Percentiles rank a stretch among this genome's conserved stretches.
These are phyloP conservation scores for Theristus sp. DNA, from an alignment of 2,888 invertebrate species.

Conservation along the genomic window DNA sequence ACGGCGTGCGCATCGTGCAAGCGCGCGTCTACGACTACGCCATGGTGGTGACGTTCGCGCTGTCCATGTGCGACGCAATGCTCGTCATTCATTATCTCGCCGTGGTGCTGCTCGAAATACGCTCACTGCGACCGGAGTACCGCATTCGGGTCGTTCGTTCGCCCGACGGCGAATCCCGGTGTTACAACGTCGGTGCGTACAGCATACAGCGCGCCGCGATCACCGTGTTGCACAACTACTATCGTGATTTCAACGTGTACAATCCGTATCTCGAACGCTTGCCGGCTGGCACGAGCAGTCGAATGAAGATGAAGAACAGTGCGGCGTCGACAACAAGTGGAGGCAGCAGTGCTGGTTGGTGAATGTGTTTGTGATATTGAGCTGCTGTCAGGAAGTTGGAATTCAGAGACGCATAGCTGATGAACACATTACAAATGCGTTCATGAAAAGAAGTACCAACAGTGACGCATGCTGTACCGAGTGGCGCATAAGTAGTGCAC, in stretches of 20 bases:
- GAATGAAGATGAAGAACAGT: not conserved
- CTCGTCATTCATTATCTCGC: constrained; percentile 80
- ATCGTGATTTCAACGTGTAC: constrained; percentile 76
- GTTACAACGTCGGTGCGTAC: constrained; percentile 54
- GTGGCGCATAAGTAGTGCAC: too few species aligned
- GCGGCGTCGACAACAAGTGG: not conserved
- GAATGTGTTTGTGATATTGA: not conserved
- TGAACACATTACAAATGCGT: too few species aligned
- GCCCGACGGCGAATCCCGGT: constrained; percentile 76
- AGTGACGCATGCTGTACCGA: too few species aligned
- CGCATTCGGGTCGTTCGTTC: constrained; percentile 55
- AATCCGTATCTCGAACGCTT: constrained; percentile 84
- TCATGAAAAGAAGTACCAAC: too few species aligned
- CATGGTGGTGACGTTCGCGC: constrained; percentile 68
- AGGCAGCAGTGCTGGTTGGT: not conserved
- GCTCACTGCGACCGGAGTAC: constrained; percentile 72
- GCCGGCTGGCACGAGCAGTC: constrained; percentile 36
- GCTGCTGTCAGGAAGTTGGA: too few species aligned
- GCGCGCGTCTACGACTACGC: constrained; percentile 18
- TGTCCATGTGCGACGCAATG: constrained; percentile 75
- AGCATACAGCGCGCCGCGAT: constrained; percentile 88
- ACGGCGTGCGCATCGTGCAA: constrained; percentile 57
- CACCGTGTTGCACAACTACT: constrained; percentile 74
- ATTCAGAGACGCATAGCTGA: too few species aligned
- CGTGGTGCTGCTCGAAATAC: constrained; percentile 72